Evolutionary conservation across 1,140 invertebrate species (phyloP).

Genomic region (Nasonia giraulti): DNA sequence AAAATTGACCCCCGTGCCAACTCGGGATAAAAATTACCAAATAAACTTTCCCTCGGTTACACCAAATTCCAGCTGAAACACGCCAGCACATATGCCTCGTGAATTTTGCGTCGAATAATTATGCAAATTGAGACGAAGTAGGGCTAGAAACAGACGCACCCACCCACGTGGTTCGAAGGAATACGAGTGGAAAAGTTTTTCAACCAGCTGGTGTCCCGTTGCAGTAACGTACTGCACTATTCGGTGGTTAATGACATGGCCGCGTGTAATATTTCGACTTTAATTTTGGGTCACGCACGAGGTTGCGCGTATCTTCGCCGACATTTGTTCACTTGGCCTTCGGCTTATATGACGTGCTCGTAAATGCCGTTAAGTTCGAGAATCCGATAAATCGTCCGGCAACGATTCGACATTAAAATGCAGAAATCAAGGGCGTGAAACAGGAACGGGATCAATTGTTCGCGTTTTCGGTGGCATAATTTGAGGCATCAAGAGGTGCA

Average conservation of each 20-base stretch:
- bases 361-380: slow-evolving; percentile 47
- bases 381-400: slow-evolving; percentile 53
- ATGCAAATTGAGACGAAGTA: slow-evolving; percentile 23
- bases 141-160: background rate
- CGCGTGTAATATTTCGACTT: background rate
- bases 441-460: background rate
- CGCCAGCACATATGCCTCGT: too few relatives aligned
- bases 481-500: too few relatives aligned
- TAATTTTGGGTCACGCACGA: background rate
- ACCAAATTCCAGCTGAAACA: too few relatives aligned
- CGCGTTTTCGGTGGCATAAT: background rate
- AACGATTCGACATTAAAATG: slow-evolving; percentile 58
- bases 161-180: background rate
- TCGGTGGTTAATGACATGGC: background rate
- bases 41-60: background rate
- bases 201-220: too few relatives aligned
- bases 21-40: background rate
- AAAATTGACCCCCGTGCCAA: too few relatives aligned
- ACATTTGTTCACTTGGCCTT: slow-evolving; percentile 57
- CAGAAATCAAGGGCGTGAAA: background rate
- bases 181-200: background rate
- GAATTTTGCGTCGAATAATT: slow-evolving; percentile 21
- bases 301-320: background rate
- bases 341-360: background rate
- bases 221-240: background rate